Evolutionary conservation across 1,140 invertebrate genomes (phyloP), one percentile per base, ranked within the genome.

Genomic region (Penaeus chinensis): DNA sequence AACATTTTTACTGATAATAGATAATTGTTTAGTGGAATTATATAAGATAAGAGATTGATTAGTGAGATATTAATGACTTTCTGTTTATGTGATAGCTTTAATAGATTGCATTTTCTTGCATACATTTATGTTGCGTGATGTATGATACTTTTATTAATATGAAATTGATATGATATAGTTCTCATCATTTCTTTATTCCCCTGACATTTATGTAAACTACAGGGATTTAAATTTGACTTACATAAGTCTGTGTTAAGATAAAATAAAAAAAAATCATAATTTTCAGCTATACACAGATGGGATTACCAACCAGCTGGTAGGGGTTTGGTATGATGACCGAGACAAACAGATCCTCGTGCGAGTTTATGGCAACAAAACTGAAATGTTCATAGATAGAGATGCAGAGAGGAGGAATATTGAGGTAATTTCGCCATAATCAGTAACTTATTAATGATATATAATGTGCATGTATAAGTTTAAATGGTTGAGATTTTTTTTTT

Each of bases 311-410:
- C 97, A 96, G 92, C 94, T 99, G 87, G 93, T 99, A 76, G 96
- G 96, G 47, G 96, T 97, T 90, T 96, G 94, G 87, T 89, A 92
- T 54, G 91, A 93, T 90, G 93, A 95, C 91, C 90, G 90, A n/a
- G 91, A 92, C 84, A 95, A 97, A 90, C 95, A 97, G 91, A 94
- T 99, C 0, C 93, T 99, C 5, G 94, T 99, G 22, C 94, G 98
- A 90, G 94, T 99, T 89, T 99, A 99, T 94, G 98, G 98, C 16
- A 94, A 96, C 89, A 98, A 98, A 92, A 98, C 98, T 1, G 97
- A 99, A 92, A 93, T 97, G 88, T 94, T 99, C 84, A 98, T 99
- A 91, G 96, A 99, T 93, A 93, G 98, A 91, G 94, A 95, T 91
- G 94, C 95, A 87, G 97, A 98, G 91, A 95, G 95, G 71, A 94